These are phyloP conservation scores for Drosophila chauvacae DNA, from an alignment of 1,140 invertebrate species.

Conservation along the genomic window DNA sequence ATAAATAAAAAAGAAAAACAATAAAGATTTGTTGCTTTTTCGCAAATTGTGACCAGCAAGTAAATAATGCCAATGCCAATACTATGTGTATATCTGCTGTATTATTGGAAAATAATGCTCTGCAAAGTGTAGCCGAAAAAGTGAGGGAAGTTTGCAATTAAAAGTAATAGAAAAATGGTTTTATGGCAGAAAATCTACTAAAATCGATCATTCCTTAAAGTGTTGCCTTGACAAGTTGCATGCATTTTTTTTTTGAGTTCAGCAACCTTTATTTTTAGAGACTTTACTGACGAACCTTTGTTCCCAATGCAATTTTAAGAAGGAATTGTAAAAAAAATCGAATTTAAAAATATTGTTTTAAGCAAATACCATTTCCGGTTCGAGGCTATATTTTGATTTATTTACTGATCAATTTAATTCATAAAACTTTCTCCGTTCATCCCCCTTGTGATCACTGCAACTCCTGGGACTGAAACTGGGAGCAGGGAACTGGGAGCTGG, in stretches of 20 bases:
- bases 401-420: not conserved
- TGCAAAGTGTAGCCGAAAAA: not conserved
- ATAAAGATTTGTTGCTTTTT: not conserved
- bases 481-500: too few relatives aligned
- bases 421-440: not conserved
- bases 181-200: too few relatives aligned
- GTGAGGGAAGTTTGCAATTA: not conserved
- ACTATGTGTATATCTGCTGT: not conserved
- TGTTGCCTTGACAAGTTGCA: too few relatives aligned
- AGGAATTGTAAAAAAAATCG: not conserved
- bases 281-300: too few relatives aligned
- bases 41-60: constrained; percentile 34
- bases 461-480: not conserved
- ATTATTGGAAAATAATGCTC: not conserved
- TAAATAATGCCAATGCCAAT: constrained; percentile 9
- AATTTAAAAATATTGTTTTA: not conserved
- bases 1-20: not conserved
- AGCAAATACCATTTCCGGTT: not conserved
- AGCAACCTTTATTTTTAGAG: too few relatives aligned
- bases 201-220: too few relatives aligned
- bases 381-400: not conserved
- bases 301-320: too few relatives aligned
- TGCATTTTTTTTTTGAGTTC: too few relatives aligned
- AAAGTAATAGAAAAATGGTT: too few relatives aligned
- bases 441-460: not conserved